Base-by-base conservation (phyloP, 1,140 invertebrate species). In the Cydia strobilella region DNA sequence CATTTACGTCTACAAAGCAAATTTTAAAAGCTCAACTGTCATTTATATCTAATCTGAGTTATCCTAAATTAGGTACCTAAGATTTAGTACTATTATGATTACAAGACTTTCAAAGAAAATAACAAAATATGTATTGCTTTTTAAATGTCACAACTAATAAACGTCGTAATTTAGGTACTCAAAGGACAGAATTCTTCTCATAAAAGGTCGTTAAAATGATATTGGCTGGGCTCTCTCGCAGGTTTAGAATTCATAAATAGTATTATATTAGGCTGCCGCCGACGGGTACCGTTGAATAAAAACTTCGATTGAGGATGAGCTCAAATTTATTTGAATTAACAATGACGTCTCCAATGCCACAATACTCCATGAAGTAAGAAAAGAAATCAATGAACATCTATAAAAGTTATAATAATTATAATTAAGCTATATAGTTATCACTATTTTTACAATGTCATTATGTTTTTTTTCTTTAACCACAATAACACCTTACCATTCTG, bases 251-350 rank as follows among this genome's bases (percentile, higher is more conserved):
- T 35, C 63, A 65, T 65, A 27, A 65, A n/a, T 65, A 15, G 5
- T 65, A 65, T 65, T 31, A 12, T 35, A 59, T 23, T 63, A 65
- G 63, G 63, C 63, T 65, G 63, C 31, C 76, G 76, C 78, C 74
- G 77, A 65, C 72, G 88, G 86, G 86, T 83, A 71, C 81, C 77
- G 82, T 82, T 82, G 81, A 92, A 92, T 91, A 89, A 92, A 92
- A 92, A 92, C 89, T 88, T 91, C 89, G 80, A 86, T 89, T 84
- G 90, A 92, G 90, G 89, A 91, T 93, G 88, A 93, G 84, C 90
- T 91, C 90, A 90, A 90, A 90, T 93, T 92, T 93, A 93, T 93
- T 92, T 89, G 90, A 93, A 93, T 87, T 93, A 93, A 93, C 91
- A 93, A 91, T 90, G 89, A 91, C 87, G 87, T 90, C 90, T 93